phyloP scores from a whole-genome alignment of 2,888 invertebrate genomes.

The Chrysopilus asiliformis region DNA sequence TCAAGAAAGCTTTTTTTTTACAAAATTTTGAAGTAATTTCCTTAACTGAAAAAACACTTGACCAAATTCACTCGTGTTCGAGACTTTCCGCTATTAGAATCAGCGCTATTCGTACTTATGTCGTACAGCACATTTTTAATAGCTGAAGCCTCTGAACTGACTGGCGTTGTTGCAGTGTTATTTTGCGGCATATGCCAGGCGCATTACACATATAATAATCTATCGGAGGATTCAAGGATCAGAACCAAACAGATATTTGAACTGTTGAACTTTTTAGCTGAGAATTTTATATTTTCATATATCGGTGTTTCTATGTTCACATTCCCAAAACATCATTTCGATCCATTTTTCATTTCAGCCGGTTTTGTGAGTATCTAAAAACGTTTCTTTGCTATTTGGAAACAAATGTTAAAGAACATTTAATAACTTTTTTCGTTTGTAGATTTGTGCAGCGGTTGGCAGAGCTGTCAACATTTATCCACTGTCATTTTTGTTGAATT shows the following conservation, averaged over 20 bases:
- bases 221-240: conserved; percentile 73
- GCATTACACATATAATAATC: conserved; percentile 96
- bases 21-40: conserved; percentile 8
- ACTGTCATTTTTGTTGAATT: conserved; percentile 79
- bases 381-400: no score
- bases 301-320: conserved; percentile 99
- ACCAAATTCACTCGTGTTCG: conserved; percentile 90
- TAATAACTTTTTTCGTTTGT: conserved; percentile 19
- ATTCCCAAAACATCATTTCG: conserved; percentile 88
- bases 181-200: conserved; percentile 99
- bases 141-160: conserved; percentile 91
- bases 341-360: conserved; percentile 78
- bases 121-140: conserved; percentile 95
- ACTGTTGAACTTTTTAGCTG: conserved; percentile 87
- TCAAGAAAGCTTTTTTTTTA: conserved; percentile 2
- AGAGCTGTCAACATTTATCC: conserved; percentile 95
- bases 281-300: conserved; percentile 97
- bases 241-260: conserved; percentile 88
- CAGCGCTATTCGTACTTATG: conserved; percentile 93
- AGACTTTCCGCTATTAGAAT: conserved; percentile 91
- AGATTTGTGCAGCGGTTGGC: conserved; percentile 83
- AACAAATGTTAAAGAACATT: no score
- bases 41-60: conserved; percentile 40
- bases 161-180: conserved; percentile 91
- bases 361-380: conserved; percentile 70